A percentile compares a stretch with the other conserved stretches of the same genome.
These are phyloP conservation scores for Ptyas mucosa DNA, from an alignment of 2,113 vertebrate genomes.

Conservation along the genomic window DNA sequence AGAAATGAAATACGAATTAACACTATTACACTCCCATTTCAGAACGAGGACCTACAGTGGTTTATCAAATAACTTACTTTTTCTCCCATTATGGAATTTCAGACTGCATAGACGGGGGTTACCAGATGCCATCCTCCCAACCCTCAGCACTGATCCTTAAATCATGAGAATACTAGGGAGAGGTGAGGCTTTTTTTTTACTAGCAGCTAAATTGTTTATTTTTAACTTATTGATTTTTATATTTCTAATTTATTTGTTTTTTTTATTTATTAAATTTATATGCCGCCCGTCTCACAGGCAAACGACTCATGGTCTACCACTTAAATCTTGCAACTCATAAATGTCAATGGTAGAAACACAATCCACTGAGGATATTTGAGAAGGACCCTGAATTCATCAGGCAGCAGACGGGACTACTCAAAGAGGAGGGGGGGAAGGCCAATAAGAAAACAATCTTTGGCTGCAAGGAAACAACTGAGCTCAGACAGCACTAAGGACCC, in stretches of 20 bases:
- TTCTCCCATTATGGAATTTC: background rate
- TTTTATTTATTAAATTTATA: background rate
- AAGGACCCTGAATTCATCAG: background rate
- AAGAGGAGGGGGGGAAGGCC: rapidly evolving
- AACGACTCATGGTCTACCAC: background rate
- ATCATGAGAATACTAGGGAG: background rate
- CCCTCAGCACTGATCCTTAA: background rate
- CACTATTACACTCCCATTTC: too few relatives aligned
- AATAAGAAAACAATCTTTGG: background rate
- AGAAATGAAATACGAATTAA: too few relatives aligned
- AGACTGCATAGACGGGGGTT: background rate
- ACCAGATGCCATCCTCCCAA: background rate
- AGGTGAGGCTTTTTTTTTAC: background rate
- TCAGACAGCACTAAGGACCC: background rate
- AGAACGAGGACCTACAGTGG: background rate
- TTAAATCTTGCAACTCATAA: background rate
- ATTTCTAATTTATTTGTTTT: background rate
- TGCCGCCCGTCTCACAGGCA: background rate
- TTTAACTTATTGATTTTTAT: background rate
- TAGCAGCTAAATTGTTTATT: background rate
- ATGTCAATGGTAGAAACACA: background rate
- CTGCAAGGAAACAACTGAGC: background rate
- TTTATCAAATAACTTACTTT: background rate
- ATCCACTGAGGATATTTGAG: background rate
- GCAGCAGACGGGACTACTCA: background rate